Evolutionary conservation across 2,888 invertebrate genomes (phyloP).

Genomic region (Conus canariensis): DNA sequence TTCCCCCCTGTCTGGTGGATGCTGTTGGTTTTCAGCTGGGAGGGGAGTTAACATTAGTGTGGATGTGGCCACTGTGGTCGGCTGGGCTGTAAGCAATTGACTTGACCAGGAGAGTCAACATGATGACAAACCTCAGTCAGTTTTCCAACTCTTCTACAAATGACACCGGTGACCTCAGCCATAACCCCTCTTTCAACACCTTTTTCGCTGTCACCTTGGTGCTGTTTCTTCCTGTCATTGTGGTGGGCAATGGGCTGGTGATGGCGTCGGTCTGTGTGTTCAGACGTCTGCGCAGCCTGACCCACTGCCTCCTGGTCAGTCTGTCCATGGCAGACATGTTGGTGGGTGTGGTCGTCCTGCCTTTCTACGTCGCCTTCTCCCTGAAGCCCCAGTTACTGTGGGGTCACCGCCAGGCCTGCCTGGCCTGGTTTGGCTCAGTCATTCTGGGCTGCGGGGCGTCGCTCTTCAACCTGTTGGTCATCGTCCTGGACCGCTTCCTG

Average conservation of each 20-base stretch:
- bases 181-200: background rate
- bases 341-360: slow-evolving; percentile 54
- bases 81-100: background rate
- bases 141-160: background rate
- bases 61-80: too few species aligned
- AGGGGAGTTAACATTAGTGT: too few species aligned
- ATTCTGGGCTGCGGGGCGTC: slow-evolving; percentile 54
- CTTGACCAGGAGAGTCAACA: background rate
- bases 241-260: slow-evolving; percentile 56
- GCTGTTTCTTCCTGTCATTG: slow-evolving; percentile 48
- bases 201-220: slow-evolving; percentile 43
- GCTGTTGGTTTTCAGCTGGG: background rate
- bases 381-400: slow-evolving; percentile 33
- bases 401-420: slow-evolving; percentile 53
- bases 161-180: background rate
- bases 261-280: slow-evolving; percentile 54
- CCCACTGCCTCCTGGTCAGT: slow-evolving; percentile 55
- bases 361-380: slow-evolving; percentile 57
- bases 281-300: slow-evolving; percentile 52
- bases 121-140: background rate
- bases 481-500: slow-evolving; percentile 59
- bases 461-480: slow-evolving; percentile 53
- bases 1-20: too few species aligned
- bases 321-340: slow-evolving; percentile 57
- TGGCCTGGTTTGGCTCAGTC: slow-evolving; percentile 53